These are phyloP conservation scores for Globodera ellingtonae DNA, from an alignment of 1,140 invertebrate species.

Conservation along the genomic window DNA sequence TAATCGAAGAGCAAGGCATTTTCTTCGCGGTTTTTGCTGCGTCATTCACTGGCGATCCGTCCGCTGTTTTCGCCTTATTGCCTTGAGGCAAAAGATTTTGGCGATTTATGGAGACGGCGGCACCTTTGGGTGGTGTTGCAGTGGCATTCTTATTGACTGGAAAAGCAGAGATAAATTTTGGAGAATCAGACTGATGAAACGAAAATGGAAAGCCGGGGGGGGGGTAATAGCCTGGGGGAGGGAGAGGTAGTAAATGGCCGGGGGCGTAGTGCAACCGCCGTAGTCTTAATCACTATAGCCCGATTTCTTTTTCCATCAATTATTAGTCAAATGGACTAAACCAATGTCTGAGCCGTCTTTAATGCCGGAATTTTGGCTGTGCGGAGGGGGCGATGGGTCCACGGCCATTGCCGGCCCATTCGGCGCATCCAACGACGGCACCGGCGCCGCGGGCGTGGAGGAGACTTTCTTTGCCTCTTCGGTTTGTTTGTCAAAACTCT, in stretches of 20 bases:
- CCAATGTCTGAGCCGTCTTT: not conserved
- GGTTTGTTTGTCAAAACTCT: slow-evolving; percentile 32
- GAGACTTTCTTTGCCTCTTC: not conserved
- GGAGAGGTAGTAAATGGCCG: too few species aligned
- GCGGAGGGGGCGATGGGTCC: not conserved
- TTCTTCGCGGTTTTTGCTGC: not conserved
- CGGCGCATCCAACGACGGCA: not conserved
- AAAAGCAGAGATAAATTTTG: not conserved
- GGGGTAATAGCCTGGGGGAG: too few species aligned
- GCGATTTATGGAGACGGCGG: not conserved
- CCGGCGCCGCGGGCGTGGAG: not conserved
- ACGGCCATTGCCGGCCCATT: not conserved
- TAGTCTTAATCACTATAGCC: too few species aligned
- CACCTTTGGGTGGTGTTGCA: not conserved
- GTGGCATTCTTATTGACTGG: not conserved
- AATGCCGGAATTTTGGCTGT: not conserved
- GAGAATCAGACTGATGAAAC: too few species aligned
- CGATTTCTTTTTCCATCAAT: too few species aligned
- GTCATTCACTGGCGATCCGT: not conserved
- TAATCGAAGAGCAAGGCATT: not conserved
- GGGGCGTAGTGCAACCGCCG: too few species aligned
- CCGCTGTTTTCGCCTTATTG: not conserved
- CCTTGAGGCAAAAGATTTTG: not conserved
- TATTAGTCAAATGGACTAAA: too few species aligned
- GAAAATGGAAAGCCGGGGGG: too few species aligned